Evolutionary conservation across 2,113 vertebrate genomes (phyloP), one percentile per base, ranked within the genome.

Genomic region (Paramisgurnus dabryanus): DNA sequence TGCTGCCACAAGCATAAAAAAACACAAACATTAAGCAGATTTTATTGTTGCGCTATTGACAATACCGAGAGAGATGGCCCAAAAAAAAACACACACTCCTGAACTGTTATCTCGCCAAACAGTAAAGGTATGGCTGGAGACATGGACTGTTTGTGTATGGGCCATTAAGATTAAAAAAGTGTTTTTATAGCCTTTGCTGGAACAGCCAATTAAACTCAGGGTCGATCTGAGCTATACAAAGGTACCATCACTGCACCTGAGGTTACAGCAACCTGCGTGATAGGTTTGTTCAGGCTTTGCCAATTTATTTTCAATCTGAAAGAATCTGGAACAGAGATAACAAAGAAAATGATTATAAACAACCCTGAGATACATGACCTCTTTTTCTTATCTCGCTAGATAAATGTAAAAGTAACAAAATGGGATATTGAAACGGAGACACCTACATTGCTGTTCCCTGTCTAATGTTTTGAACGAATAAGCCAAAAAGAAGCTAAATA

Each of bases 161-260:
- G 82, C 86, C 87, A 88, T 89, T 90, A 87, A 88, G 89, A 88
- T 67, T 82, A 80, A 61, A 78, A 84, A 83, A 47, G 74, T 61
- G 79, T 63, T 73, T 83, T 85, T 86, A 87, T 82, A 79, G 83
- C 84, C 69, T 76, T 81, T 18, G 79, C 87, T 85, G 87, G 83
- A 84, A 87, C 81, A 89, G 89, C 75, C 86, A 89, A 92, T 92
- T 89, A 91, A 86, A 90, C 85, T 77, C 87, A 88, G 82, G 77
- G 86, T 34, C 50, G 86, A 87, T 87, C 85, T 83, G 83, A 87
- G 67, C 67, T 70, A 83, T 83, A 86, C 72, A 63, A 87, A 83
- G 70, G 80, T 40, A 85, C 74, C 70, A 79, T 55, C 67, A 58
- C 63, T 74, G 73, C 73, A 74, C 86, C 81, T 78, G 58, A 84